Percentiles rank a stretch among this genome's conserved stretches.
Conservation (phyloP, 1,140 invertebrate species). For the Solenopsis invicta region DNA sequence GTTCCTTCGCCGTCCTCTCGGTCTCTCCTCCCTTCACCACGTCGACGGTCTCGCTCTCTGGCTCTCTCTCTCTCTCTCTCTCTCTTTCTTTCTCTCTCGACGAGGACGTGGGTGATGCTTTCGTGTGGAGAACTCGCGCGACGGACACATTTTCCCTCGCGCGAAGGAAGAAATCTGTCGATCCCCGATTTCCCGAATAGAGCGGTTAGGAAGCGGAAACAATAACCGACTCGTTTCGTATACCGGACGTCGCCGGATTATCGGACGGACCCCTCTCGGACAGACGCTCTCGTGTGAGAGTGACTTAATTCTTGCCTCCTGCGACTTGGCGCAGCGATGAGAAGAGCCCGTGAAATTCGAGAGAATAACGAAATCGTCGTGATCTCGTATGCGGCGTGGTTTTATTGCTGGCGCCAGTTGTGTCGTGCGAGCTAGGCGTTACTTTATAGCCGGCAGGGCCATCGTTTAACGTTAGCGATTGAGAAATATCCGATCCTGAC, state of each 20-base stretch:
- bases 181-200: slow-evolving; percentile 44
- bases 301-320: slow-evolving; percentile 39
- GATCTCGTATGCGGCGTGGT: slow-evolving; percentile 37
- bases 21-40: neutral
- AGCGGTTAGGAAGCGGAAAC: slow-evolving; percentile 52
- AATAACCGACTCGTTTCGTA: slow-evolving; percentile 65
- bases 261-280: neutral
- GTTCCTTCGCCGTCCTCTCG: slow-evolving; percentile 40
- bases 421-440: neutral
- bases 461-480: slow-evolving; percentile 32
- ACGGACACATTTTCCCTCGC: slow-evolving; percentile 39
- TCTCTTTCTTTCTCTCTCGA: neutral
- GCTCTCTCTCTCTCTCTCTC: neutral
- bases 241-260: slow-evolving; percentile 54
- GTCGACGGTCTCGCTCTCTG: slow-evolving; percentile 4
- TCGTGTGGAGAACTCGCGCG: slow-evolving; percentile 5
- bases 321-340: neutral
- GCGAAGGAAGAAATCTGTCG: slow-evolving; percentile 42
- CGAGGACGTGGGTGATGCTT: slow-evolving; percentile 22
- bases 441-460: slow-evolving; percentile 17
- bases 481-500: slow-evolving; percentile 13
- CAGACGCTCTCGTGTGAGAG: slow-evolving; percentile 19
- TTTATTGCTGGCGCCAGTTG: slow-evolving; percentile 59
- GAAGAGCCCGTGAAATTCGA: slow-evolving; percentile 37
- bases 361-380: slow-evolving; percentile 42